Evolutionary conservation across 2,888 invertebrate genomes (phyloP).

Genomic region (Chironomus riparius): DNA sequence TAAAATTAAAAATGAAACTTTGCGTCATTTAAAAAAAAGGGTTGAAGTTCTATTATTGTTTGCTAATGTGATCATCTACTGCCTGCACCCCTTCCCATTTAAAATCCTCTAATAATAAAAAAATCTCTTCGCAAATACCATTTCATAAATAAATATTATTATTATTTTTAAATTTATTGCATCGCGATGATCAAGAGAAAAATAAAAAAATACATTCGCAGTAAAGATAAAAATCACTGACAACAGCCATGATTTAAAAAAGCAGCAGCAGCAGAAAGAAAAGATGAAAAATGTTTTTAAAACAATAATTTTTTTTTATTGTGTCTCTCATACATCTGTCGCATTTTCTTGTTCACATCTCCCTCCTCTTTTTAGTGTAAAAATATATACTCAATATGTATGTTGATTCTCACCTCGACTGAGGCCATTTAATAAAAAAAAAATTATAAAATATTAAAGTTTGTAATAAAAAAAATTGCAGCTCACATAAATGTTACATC

Average conservation of each 20-base stretch:
- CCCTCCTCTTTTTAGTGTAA: not conserved
- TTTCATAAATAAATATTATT: constrained; percentile 21
- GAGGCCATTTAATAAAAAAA: constrained; percentile 1
- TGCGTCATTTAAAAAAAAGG: no score
- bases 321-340: constrained; percentile 9
- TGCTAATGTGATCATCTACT: not conserved
- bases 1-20: no score
- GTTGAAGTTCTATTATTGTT: no score
- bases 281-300: not conserved
- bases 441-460: not conserved
- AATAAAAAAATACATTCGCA: not conserved
- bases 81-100: not conserved
- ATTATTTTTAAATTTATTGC: constrained; percentile 17
- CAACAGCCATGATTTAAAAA: constrained; percentile 21
- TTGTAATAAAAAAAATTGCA: constrained; percentile 7
- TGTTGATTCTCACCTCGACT: constrained; percentile 10
- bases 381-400: not conserved
- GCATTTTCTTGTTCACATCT: not conserved
- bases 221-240: not conserved
- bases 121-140: constrained; percentile 1
- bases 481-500: not conserved
- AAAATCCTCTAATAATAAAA: not conserved
- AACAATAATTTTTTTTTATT: not conserved
- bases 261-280: no score
- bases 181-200: not conserved